phyloP scores from a whole-genome alignment of 2,113 vertebrate species.

The Pundamilia nyererei region DNA sequence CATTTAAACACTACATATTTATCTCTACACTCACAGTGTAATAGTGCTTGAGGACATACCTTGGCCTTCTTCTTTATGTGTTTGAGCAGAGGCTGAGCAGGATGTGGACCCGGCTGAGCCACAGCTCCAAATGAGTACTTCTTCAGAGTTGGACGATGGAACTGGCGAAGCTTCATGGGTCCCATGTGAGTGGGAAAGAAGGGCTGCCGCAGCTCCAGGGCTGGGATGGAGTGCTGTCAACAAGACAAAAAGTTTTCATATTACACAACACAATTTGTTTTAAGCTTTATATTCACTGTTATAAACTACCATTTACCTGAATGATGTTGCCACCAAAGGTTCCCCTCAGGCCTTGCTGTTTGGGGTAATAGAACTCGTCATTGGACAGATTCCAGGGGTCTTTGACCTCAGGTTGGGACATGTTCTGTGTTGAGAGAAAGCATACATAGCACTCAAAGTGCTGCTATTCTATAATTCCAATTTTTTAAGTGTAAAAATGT shows the following conservation, averaged over 20 bases:
- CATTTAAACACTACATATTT: not conserved
- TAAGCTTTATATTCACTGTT: not conserved
- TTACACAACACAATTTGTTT: not conserved
- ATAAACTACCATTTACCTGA: slow-evolving; percentile 73
- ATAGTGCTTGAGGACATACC: slow-evolving; percentile 39
- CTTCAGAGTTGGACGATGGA: slow-evolving; percentile 89
- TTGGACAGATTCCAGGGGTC: slow-evolving; percentile 99
- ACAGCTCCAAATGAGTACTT: slow-evolving; percentile 95
- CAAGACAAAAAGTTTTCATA: not conserved
- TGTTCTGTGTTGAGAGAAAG: slow-evolving; percentile 75
- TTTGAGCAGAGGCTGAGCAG: slow-evolving; percentile 88
- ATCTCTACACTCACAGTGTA: not conserved
- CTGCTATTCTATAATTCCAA: not conserved
- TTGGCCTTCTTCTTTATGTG: slow-evolving; percentile 99
- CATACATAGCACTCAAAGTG: not conserved
- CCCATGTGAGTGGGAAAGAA: slow-evolving; percentile 99
- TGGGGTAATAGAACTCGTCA: slow-evolving; percentile 98
- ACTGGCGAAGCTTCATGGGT: slow-evolving; percentile 92
- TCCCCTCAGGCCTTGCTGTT: slow-evolving; percentile 94
- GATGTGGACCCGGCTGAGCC: slow-evolving; percentile 89
- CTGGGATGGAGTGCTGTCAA: slow-evolving; percentile 90
- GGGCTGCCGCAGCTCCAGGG: slow-evolving; percentile 92
- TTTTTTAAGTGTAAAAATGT: not conserved
- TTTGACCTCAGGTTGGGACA: slow-evolving; percentile 98
- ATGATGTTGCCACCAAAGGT: slow-evolving; percentile 98